Evolutionary conservation across 2,113 vertebrate genomes (phyloP), one percentile per base, ranked within the genome.

Genomic region (Oryzias curvinotus): DNA sequence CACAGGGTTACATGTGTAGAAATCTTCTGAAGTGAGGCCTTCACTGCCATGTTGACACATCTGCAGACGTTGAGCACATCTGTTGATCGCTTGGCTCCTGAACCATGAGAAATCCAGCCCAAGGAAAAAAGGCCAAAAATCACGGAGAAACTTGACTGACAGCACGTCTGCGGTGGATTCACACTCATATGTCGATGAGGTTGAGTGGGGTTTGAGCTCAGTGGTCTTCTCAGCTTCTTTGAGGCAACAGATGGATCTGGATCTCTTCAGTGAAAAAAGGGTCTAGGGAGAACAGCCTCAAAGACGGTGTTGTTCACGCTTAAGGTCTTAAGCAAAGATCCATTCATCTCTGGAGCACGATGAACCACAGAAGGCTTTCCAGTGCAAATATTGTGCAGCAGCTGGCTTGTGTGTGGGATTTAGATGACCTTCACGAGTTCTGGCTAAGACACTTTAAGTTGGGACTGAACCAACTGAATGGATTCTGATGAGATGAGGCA

Each of bases 321-420:
- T 2, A 1, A 61, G 62, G 66, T 16, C 52, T 46, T 21, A 23
- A 75, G 69, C 78, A 77, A 60, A 75, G 57, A 66, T 45, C 56
- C 62, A 75, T 77, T 67, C 46, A 67, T 82, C 77, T 76, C 49
- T 36, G 68, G 46, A 16, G 18, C 53, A 59, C 13, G 66, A 80
- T 77, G 73, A 77, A 68, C 68, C 52, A 10, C 73, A 42, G 47
- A 71, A 48, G 25, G 55, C 45, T 52, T 65, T 85, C 80, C 86
- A 84, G 78, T 75, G 73, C 63, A 82, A 80, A 83, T 71, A 84
- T 81, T 85, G 76, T 83, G 75, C 81, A 69, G 48, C 57, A 52
- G 57, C 78, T 75, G 14, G 52, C 65, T 50, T 17, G 65, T 75
- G 66, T 83, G 76, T 81, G 84, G 78, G 67, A 83, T 65, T 15